These are phyloP conservation scores for Lepidocolaptes lacrymiger DNA, from an alignment of 2,797 vertebrate species.

Conservation along the genomic window DNA sequence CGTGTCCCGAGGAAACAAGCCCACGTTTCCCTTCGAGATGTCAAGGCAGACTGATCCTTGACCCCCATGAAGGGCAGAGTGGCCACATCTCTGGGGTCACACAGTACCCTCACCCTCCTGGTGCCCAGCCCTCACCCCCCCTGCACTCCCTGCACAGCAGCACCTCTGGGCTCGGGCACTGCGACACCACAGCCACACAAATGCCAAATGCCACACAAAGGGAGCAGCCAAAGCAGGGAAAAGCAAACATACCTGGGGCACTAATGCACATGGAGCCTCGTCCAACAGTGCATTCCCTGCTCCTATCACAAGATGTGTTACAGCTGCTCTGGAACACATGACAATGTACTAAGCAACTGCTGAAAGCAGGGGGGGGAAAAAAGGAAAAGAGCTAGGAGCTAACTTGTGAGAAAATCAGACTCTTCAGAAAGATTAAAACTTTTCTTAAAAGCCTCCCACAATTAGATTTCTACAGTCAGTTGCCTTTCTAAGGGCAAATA, in stretches of 20 bases:
- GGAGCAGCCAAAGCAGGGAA: neutral
- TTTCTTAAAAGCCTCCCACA: neutral
- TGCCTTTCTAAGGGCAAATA: neutral
- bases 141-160: accelerated
- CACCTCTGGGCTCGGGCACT: neutral
- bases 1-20: neutral
- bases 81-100: neutral
- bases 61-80: neutral
- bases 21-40: neutral
- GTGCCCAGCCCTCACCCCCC: neutral
- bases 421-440: neutral
- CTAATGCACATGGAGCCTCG: neutral
- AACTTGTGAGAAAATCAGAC: neutral
- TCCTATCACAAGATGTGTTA: neutral
- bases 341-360: neutral
- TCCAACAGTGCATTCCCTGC: neutral
- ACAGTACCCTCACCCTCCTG: neutral
- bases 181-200: neutral
- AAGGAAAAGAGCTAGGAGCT: neutral
- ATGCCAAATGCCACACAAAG: accelerated
- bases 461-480: neutral
- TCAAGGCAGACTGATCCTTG: neutral
- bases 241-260: neutral
- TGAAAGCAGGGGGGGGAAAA: neutral
- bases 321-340: conserved; percentile 41